Evolutionary conservation across 2,113 vertebrate genomes (phyloP).

Genomic region (Macquaria ambigua): DNA sequence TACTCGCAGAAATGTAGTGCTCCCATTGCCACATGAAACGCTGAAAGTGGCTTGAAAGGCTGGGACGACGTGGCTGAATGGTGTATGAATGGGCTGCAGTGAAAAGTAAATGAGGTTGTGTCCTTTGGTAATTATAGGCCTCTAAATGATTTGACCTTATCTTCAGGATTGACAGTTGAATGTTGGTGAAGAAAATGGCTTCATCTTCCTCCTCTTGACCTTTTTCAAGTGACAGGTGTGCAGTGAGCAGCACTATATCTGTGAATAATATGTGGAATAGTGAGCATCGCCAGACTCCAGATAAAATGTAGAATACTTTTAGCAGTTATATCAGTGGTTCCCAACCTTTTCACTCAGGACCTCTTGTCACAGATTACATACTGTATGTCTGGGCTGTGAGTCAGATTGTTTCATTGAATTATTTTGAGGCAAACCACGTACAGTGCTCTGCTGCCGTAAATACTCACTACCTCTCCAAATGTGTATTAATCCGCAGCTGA

Average conservation of each 20-base stretch:
- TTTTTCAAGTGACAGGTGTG: conserved; percentile 27
- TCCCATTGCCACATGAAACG: background rate
- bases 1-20: background rate
- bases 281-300: background rate
- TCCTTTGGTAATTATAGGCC: conserved; percentile 35
- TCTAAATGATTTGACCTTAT: conserved; percentile 58
- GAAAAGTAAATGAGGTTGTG: conserved; percentile 30
- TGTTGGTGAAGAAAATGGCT: conserved; percentile 13
- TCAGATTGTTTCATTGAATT: background rate
- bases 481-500: background rate
- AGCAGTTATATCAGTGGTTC: background rate
- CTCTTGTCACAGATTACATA: background rate
- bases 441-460: background rate
- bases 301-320: background rate
- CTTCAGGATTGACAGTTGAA: background rate
- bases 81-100: conserved; percentile 16
- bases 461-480: background rate
- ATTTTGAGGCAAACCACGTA: background rate
- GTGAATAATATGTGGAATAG: background rate
- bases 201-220: conserved; percentile 36
- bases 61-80: conserved; percentile 24
- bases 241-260: background rate
- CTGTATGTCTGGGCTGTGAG: too few species aligned
- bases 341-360: background rate
- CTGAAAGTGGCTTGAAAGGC: conserved; percentile 12